A percentile compares a stretch with the other conserved stretches of the same genome.
Evolutionary conservation across 2,113 vertebrate species (phyloP).

Genomic region (Paedocypris sp.): DNA sequence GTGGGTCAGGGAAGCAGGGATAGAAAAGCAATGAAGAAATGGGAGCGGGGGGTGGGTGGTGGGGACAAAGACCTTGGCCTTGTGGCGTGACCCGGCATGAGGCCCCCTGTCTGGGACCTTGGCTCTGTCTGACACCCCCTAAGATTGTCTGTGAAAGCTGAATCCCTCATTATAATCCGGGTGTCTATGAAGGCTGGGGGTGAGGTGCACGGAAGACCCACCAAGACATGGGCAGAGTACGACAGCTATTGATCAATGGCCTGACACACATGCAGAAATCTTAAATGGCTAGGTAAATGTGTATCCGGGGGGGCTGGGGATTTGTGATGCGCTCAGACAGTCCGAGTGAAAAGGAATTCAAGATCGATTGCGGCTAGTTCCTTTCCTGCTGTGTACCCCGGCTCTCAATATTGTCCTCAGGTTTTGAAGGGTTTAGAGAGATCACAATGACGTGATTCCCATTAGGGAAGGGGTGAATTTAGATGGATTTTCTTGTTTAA

Average conservation of each 20-base stretch:
- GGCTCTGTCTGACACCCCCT: constrained; percentile 52
- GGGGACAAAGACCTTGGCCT: constrained; percentile 58
- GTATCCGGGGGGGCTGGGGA: background rate
- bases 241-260: constrained; percentile 63
- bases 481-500: background rate
- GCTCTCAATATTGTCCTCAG: background rate
- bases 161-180: constrained; percentile 16
- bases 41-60: background rate
- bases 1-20: background rate
- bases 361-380: constrained; percentile 4
- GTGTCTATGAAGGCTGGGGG: constrained; percentile 8
- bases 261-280: constrained; percentile 52
- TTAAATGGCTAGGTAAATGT: constrained; percentile 48
- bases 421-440: background rate
- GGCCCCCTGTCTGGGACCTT: constrained; percentile 56
- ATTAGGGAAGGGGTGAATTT: no score
- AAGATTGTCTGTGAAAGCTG: constrained; percentile 9
- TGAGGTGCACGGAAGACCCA: constrained; percentile 27
- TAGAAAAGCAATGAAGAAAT: background rate
- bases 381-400: background rate
- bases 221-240: constrained; percentile 54
- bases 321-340: background rate
- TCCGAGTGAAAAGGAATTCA: constrained; percentile 4
- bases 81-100: constrained; percentile 54
- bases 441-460: no score